Evolutionary conservation across 2,888 invertebrate genomes (phyloP).

Genomic region (Heliconius erato): DNA sequence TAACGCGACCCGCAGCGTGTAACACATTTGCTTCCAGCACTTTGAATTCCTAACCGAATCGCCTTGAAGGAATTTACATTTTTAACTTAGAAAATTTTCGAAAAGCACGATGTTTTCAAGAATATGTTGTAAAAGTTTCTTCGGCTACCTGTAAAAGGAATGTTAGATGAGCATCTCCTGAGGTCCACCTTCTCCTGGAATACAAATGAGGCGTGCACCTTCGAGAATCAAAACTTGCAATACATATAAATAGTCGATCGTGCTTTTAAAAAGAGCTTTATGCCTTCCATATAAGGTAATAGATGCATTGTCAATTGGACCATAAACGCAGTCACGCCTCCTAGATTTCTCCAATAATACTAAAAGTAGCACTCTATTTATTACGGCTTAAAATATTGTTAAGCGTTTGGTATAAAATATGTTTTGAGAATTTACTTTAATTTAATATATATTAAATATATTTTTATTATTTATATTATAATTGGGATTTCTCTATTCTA

Average conservation of each 20-base stretch:
- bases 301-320: not conserved
- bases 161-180: conserved; percentile 59
- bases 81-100: conserved; percentile 47
- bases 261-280: conserved; percentile 19
- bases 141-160: conserved; percentile 61
- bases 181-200: conserved; percentile 56
- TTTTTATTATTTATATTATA: no score
- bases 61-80: conserved; percentile 43
- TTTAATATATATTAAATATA: not conserved
- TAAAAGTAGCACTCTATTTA: conserved; percentile 39
- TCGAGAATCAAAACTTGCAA: conserved; percentile 46
- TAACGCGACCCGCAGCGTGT: conserved; percentile 8
- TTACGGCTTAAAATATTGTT: conserved; percentile 37
- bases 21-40: conserved; percentile 24
- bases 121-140: conserved; percentile 55
- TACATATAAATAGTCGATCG: conserved; percentile 46
- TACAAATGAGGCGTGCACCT: conserved; percentile 60
- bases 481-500: no score
- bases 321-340: conserved; percentile 40
- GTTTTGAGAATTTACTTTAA: not conserved
- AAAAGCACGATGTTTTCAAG: conserved; percentile 39
- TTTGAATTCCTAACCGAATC: conserved; percentile 22
- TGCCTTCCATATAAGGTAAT: not conserved
- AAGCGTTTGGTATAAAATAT: conserved; percentile 21
- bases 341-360: conserved; percentile 46